Percentiles rank a stretch among this genome's conserved stretches.
These are phyloP conservation scores for Chaetodon trifasciatus DNA, from an alignment of 2,797 vertebrate species.

Conservation along the genomic window DNA sequence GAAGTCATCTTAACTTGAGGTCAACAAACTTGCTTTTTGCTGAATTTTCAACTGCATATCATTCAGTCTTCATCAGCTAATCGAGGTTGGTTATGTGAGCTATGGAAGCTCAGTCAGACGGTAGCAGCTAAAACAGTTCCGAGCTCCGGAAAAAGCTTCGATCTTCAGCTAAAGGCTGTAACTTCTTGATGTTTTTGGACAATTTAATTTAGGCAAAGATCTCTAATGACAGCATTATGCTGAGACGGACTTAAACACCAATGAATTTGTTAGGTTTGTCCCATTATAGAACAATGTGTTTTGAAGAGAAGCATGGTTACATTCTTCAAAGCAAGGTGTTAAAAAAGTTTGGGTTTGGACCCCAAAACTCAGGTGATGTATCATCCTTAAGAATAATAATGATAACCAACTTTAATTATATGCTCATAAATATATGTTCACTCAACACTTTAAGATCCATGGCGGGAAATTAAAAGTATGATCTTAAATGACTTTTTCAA, in stretches of 20 bases:
- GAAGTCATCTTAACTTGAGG: background rate
- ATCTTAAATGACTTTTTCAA: background rate
- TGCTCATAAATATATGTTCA: background rate
- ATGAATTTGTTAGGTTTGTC: background rate
- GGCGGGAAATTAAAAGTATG: background rate
- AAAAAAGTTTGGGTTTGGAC: background rate
- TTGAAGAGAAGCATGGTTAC: background rate
- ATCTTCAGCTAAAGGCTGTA: background rate
- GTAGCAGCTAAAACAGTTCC: background rate
- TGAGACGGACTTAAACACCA: background rate
- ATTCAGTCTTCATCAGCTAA: background rate
- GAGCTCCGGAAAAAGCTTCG: background rate
- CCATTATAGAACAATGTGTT: background rate
- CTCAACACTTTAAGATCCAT: background rate
- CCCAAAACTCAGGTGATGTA: background rate
- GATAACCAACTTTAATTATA: background rate
- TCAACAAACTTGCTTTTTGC: background rate
- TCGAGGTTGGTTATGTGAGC: background rate
- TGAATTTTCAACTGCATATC: background rate
- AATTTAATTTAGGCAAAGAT: background rate
- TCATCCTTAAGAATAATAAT: background rate
- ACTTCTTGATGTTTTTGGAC: background rate
- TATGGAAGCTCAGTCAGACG: no score
- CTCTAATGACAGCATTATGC: background rate
- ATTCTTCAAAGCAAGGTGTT: background rate